These are phyloP conservation scores for Electrophaes corylata DNA, from an alignment of 2,888 invertebrate species.

Conservation along the genomic window DNA sequence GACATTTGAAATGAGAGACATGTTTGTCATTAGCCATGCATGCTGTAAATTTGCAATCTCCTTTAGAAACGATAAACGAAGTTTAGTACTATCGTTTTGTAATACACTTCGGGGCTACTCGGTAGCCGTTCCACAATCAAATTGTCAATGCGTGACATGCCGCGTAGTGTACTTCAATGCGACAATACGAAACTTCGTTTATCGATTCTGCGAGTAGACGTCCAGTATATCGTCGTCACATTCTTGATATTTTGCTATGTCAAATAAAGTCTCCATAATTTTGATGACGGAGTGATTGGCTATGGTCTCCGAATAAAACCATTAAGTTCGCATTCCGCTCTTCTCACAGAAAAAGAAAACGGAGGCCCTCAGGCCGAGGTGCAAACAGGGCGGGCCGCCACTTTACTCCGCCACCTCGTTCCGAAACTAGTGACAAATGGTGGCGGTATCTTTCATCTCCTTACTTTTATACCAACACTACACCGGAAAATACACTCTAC, in stretches of 20 bases:
- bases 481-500: constrained; percentile 54
- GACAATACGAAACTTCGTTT: too few species aligned
- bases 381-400: constrained; percentile 78
- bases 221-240: not conserved
- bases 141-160: too few species aligned
- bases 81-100: too few species aligned
- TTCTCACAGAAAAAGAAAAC: constrained; percentile 58
- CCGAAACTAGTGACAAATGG: constrained; percentile 81
- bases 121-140: too few species aligned
- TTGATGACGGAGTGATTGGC: constrained; percentile 75
- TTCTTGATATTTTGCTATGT: not conserved
- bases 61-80: too few species aligned
- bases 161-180: too few species aligned
- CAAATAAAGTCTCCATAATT: constrained; percentile 52
- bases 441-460: constrained; percentile 80
- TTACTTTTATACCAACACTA: constrained; percentile 41
- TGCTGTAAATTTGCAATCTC: too few species aligned
- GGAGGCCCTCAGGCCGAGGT: constrained; percentile 48
- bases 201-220: too few species aligned
- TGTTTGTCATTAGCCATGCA: too few species aligned
- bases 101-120: too few species aligned
- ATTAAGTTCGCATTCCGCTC: constrained; percentile 72
- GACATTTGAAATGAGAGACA: too few species aligned
- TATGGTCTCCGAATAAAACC: constrained; percentile 70
- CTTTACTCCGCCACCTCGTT: constrained; percentile 74